Evolutionary conservation across 2,888 invertebrate genomes (phyloP).

Genomic region (Rhingia campestris): DNA sequence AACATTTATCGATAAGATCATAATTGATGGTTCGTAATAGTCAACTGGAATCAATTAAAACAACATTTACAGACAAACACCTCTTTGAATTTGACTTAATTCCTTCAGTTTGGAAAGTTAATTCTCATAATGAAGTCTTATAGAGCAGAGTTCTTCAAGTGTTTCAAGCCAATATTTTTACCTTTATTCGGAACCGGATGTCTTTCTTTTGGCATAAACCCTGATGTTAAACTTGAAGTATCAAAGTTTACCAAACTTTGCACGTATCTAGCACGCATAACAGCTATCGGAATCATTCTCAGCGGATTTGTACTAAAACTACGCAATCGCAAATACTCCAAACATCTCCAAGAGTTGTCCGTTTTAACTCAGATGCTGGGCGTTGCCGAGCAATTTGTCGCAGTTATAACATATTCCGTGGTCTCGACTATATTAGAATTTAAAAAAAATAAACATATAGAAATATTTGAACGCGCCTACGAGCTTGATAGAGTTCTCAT

Average conservation of each 20-base stretch:
- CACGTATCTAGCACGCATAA: slow-evolving; percentile 53
- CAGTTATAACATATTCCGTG: slow-evolving; percentile 75
- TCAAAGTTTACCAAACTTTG: slow-evolving; percentile 41
- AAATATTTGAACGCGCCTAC: slow-evolving; percentile 75
- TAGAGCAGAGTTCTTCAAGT: slow-evolving; percentile 45
- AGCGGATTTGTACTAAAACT: slow-evolving; percentile 76
- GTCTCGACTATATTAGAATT: slow-evolving; percentile 75
- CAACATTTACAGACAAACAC: background rate
- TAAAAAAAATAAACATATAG: slow-evolving; percentile 75
- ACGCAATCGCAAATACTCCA: slow-evolving; percentile 69
- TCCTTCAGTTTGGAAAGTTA: background rate
- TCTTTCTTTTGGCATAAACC: slow-evolving; percentile 49
- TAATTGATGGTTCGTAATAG: background rate
- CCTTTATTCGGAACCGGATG: slow-evolving; percentile 49
- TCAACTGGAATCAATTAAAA: slow-evolving; percentile 34
- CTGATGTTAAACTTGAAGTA: slow-evolving; percentile 21
- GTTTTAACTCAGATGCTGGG: slow-evolving; percentile 77
- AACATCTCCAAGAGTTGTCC: slow-evolving; percentile 75
- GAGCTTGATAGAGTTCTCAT: slow-evolving; percentile 76
- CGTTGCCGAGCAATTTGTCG: slow-evolving; percentile 75
- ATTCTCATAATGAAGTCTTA: slow-evolving; percentile 32
- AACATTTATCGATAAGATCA: no score
- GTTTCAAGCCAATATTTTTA: slow-evolving; percentile 28
- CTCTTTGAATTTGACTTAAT: no score
- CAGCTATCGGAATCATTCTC: slow-evolving; percentile 74